These are phyloP conservation scores for Drosophila burlai DNA, from an alignment of 1,140 invertebrate genomes.

Conservation along the genomic window DNA sequence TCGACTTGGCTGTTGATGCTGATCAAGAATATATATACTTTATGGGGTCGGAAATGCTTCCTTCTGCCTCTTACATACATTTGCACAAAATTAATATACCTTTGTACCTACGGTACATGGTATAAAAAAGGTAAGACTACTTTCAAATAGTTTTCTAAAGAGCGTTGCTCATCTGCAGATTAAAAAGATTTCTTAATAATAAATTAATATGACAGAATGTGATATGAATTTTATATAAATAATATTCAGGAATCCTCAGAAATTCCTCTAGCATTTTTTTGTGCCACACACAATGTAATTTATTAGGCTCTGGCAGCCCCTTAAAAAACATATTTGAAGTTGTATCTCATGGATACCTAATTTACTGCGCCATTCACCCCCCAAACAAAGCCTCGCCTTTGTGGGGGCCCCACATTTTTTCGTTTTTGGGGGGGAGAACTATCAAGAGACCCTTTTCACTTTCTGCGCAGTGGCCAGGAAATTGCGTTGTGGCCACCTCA, in stretches of 20 bases:
- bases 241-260: too few relatives aligned
- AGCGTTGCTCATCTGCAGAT: background rate
- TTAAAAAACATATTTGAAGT: conserved; percentile 4
- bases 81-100: too few relatives aligned
- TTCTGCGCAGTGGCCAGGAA: conserved; percentile 44
- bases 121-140: background rate
- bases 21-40: too few relatives aligned
- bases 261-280: conserved; percentile 15
- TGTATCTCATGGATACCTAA: conserved; percentile 28
- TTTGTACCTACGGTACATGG: too few relatives aligned
- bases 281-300: conserved; percentile 2
- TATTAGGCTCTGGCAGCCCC: conserved; percentile 11
- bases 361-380: conserved; percentile 40
- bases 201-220: background rate
- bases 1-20: too few relatives aligned
- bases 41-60: too few relatives aligned
- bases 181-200: background rate
- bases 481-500: conserved; percentile 54
- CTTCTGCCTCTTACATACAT: too few relatives aligned
- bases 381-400: conserved; percentile 47
- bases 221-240: background rate
- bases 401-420: conserved; percentile 9
- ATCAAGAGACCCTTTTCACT: conserved; percentile 38
- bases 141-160: conserved; percentile 25
- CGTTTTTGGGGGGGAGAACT: conserved; percentile 14